Base-by-base conservation (phyloP, 2,797 vertebrate genomes). In the Ctenopoma kingsleyae region DNA sequence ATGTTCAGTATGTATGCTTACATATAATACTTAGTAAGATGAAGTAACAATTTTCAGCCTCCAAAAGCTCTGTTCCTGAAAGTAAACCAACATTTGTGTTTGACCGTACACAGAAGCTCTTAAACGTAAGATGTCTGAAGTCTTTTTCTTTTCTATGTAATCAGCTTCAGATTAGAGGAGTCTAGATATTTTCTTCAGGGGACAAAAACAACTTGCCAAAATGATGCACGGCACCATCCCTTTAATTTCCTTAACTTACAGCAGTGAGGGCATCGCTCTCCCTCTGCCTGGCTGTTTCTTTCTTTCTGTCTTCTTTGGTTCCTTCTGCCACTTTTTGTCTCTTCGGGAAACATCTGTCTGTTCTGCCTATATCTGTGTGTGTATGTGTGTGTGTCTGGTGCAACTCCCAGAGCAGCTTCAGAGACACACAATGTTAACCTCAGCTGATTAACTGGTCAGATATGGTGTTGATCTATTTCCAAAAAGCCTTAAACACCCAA, bases 401-500 rank as follows among this genome's bases (percentile, higher is more conserved):
- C 49, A 19, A 19, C 40, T 71, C 19, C 44, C 22, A 46, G 54
- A 58, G 35, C 38, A 56, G 54, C 46, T 30, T 51, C 32, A 46
- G 64, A 83, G 63, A 75, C 60, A 71, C 54, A 16, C 38, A 69
- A 9, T 30, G 41, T 52, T 57, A 67, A 73, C 66, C n/a, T 78
- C 44, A 64, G 36, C 58, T 65, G 77, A 69, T 85, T 81, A 78
- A 40, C 54, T 41, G 44, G 71, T 76, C 78, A 58, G 62, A 71
- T 67, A 76, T 67, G 36, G 30, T 43, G 58, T 53, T 80, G 67
- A 81, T 76, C 66, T 79, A 38, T 57, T 74, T 73, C 62, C 63
- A 54, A 68, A 70, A 67, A 63, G 65, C 19, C 35, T 71, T 77
- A 46, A 73, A 73, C 30, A 71, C 22, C 30, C 41, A 56, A 40